Base-by-base conservation (phyloP, 2,113 vertebrate genomes). In the Rhinolophus ferrumequinum region DNA sequence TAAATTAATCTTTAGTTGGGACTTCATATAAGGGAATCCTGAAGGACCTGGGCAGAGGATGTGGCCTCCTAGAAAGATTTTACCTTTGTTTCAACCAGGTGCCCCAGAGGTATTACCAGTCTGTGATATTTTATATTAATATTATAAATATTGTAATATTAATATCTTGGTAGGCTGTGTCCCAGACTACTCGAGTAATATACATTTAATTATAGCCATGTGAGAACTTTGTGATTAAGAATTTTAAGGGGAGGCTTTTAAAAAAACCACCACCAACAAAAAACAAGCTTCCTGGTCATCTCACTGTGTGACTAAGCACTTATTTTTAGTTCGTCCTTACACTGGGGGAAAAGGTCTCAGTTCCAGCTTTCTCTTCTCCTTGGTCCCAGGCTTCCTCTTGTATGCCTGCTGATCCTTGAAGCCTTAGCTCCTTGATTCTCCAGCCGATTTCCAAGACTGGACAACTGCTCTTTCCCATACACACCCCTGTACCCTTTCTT, bases 401-500 rank as follows among this genome's bases (percentile, higher is more conserved):
- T 19, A 28, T 18, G 5, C 14, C 33, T 72, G 50, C 60, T 81
- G 67, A 12, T 66, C 54, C 4, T 24, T n/a, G 22, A n/a, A 52
- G 5, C n/a, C 35, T 30, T 11, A 41, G 30, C 18, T 22, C 67
- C 41, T 69, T 44, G 6, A 83, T 47, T 54, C 15, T 50, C 13
- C 24, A 21, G 26, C 1, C 1, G 18, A 8, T 9, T 82, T 54
- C 33, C 21, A 64, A 44, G 47, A n/a, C 70, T 28, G 19, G 26
- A n/a, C 54, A n/a, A 9, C 50, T 52, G 47, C 13, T 72, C 5
- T 50, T 12, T 4, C 35, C 4, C 0, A 6, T 7, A 26, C 0
- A 0, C 21, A 41, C 19, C 7, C n/a, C 10, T 8, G 10, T 7
- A 0, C 1, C 8, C 24, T 16, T 12, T 35, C 35, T 19, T 13